These are phyloP conservation scores for Dryadula phaetusa DNA, from an alignment of 2,888 invertebrate genomes.

Conservation along the genomic window DNA sequence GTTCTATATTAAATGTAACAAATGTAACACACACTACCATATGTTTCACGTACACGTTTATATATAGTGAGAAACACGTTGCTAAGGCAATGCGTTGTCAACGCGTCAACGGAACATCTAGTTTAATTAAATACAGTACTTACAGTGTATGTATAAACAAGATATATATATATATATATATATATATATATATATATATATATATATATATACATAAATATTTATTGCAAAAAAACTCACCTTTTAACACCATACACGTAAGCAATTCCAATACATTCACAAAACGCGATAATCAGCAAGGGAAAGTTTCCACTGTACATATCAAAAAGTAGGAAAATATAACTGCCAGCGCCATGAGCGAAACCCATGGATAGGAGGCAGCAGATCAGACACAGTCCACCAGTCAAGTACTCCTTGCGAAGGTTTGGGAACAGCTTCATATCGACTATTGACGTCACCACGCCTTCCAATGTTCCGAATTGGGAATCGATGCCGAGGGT, in stretches of 20 bases:
- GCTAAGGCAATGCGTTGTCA: too few species aligned
- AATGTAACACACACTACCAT: too few species aligned
- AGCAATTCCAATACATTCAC: constrained; percentile 95
- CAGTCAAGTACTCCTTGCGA: constrained; percentile 94
- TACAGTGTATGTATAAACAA: too few species aligned
- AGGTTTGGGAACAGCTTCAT: constrained; percentile 97
- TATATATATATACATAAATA: not conserved
- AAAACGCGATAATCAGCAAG: constrained; percentile 95
- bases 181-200: not conserved
- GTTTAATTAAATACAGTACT: too few species aligned
- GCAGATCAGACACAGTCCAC: constrained; percentile 91
- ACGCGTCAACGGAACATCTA: too few species aligned
- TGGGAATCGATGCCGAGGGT: constrained; percentile 98
- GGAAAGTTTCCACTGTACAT: constrained; percentile 97
- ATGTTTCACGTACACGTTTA: too few species aligned
- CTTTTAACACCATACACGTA: constrained; percentile 96
- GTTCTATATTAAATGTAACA: too few species aligned
- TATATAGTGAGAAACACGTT: too few species aligned
- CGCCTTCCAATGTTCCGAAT: constrained; percentile 97
- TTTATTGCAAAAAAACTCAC: constrained; percentile 73
- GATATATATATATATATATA: too few species aligned
- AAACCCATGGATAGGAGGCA: constrained; percentile 95
- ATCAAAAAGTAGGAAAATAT: constrained; percentile 96
- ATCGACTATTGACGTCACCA: constrained; percentile 97
- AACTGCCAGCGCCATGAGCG: constrained; percentile 96